A percentile compares a stretch with the other conserved stretches of the same genome.
Evolutionary conservation across 2,797 vertebrate genomes (phyloP).

Genomic region (Rhinatrema bivittatum): DNA sequence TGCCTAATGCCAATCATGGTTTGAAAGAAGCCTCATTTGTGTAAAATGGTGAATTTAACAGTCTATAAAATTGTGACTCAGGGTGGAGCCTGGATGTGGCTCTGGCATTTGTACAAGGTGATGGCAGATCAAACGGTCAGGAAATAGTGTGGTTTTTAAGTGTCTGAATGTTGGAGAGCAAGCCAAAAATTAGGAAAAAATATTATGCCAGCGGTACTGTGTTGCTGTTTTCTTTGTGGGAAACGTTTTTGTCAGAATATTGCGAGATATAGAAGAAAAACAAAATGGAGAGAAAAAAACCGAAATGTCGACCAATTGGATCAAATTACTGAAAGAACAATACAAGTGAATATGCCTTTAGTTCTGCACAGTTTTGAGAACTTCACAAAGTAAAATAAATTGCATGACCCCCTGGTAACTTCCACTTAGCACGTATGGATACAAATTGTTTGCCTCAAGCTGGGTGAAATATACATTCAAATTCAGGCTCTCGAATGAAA

Average conservation of each 20-base stretch:
- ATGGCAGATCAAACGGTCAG: too few species aligned
- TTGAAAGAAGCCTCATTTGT: slow-evolving; percentile 27
- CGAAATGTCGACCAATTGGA: slow-evolving; percentile 36
- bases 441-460: slow-evolving; percentile 71
- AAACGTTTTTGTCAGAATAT: slow-evolving; percentile 23
- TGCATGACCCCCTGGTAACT: slow-evolving; percentile 57
- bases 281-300: slow-evolving; percentile 6
- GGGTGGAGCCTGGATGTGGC: too few species aligned
- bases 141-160: too few species aligned
- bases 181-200: too few species aligned
- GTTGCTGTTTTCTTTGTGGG: too few species aligned
- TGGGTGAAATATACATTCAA: slow-evolving; percentile 66
- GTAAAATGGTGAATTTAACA: too few species aligned
- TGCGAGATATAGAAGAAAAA: slow-evolving; percentile 23
- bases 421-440: slow-evolving; percentile 55
- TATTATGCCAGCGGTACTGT: too few species aligned
- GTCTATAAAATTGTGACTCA: too few species aligned
- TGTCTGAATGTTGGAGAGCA: too few species aligned
- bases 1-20: slow-evolving; percentile 23
- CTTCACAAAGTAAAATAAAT: slow-evolving; percentile 60
- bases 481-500: slow-evolving; percentile 67
- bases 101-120: too few species aligned
- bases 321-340: slow-evolving; percentile 49
- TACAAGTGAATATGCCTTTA: slow-evolving; percentile 39
- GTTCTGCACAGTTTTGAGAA: slow-evolving; percentile 50